phyloP scores from a whole-genome alignment of 2,113 vertebrate species.

The Pangasianodon hypophthalmus region DNA sequence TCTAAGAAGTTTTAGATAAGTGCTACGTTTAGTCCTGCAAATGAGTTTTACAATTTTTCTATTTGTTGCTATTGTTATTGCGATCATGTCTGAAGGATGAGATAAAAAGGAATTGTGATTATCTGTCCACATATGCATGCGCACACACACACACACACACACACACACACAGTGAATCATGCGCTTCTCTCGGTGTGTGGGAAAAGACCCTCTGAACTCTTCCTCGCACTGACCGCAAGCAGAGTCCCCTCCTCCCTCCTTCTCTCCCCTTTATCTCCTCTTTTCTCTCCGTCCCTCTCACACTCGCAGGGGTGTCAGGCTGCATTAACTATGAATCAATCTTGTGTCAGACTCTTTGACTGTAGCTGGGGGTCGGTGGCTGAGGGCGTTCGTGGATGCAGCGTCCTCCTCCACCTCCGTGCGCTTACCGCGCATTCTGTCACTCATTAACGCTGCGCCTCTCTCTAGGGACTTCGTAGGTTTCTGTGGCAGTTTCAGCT shows the following conservation, averaged over 20 bases:
- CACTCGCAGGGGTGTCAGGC: conserved; percentile 76
- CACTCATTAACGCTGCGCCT: conserved; percentile 16
- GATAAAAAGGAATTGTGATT: background rate
- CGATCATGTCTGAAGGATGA: background rate
- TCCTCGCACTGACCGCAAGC: conserved; percentile 73
- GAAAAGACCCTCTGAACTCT: conserved; percentile 71
- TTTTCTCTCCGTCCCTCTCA: conserved; percentile 76
- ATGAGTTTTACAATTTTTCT: background rate
- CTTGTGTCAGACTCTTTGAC: conserved; percentile 79
- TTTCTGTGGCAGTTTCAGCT: conserved; percentile 39
- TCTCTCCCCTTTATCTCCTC: conserved; percentile 70
- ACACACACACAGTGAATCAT: background rate
- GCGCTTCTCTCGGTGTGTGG: conserved; percentile 66
- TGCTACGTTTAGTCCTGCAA: background rate
- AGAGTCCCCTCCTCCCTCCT: conserved; percentile 67
- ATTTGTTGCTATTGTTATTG: background rate
- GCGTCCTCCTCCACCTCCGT: conserved; percentile 68
- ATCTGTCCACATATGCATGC: background rate
- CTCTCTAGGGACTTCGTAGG: conserved; percentile 25
- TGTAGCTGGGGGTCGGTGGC: conserved; percentile 77
- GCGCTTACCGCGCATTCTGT: conserved; percentile 56
- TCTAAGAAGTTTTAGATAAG: background rate
- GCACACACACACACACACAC: background rate
- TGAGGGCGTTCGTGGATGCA: conserved; percentile 68
- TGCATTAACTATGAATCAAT: conserved; percentile 83